Base-by-base conservation (phyloP, 1,140 invertebrate species). In the Hestina assimilis region DNA sequence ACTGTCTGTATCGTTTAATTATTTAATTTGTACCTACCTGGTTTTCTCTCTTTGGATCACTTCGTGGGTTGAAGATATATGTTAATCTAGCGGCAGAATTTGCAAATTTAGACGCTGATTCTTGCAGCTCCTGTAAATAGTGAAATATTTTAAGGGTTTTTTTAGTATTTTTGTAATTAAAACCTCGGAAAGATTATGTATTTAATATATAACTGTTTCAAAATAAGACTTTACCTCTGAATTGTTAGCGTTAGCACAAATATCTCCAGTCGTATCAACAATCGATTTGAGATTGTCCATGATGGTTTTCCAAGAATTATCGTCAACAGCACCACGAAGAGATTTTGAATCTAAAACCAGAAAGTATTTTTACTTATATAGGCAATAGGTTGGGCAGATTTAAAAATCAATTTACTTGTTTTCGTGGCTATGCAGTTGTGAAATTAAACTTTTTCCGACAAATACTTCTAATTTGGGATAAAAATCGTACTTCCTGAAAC, bases 21-120 rank as follows among this genome's bases (percentile, higher is more conserved):
- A n/a, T n/a, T n/a, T n/a, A n/a, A n/a, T n/a, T n/a, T n/a, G n/a
- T n/a, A n/a, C 28, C 7, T 67, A 73, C 71, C 71, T 61, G 48
- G n/a, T 66, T 61, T 42, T 68, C 64, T 17, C 64, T 68, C 3
- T 45, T 57, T 8, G 33, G 19, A 50, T 64, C 57, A 20, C 28
- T 15, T 2, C 40, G 38, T 40, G 58, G 68, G 12, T 52, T 59
- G 15, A 59, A 59, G 12, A 55, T 35, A 15, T 59, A 47, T 12
- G 56, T 59, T 4, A 70, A 12, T 23, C 59, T 59, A 4, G 46
- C 53, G 6, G 59, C 58, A 17, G 52, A 42, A 4, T 52, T 51
- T 1, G 61, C 59, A 14, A 58, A 59, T 23, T 57, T 46, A 1
- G 42, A 41, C 2, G 63, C 51, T n/a, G 55, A 55, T 11, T 54